Evolutionary conservation across 2,888 invertebrate species (phyloP).

Genomic region (Teinopalpus imperialis): DNA sequence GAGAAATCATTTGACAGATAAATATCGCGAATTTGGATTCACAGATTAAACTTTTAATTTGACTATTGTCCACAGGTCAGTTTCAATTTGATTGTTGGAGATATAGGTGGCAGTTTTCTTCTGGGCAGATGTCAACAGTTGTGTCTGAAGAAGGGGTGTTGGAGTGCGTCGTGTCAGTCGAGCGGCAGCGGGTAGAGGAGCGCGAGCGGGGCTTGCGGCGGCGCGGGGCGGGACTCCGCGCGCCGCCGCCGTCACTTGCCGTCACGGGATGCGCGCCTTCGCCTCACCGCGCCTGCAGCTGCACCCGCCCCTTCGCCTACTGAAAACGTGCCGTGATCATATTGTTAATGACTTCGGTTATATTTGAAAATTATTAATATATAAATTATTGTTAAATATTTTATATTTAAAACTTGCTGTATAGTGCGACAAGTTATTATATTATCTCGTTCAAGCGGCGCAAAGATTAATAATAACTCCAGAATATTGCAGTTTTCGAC

Average conservation of each 20-base stretch:
- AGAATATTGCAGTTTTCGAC: too few species aligned
- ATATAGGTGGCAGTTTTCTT: slow-evolving; percentile 6
- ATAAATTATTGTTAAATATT: too few species aligned
- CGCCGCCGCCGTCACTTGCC: slow-evolving; percentile 87
- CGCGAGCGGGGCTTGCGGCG: slow-evolving; percentile 34
- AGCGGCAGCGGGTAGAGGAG: slow-evolving; percentile 37
- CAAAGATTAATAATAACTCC: too few species aligned
- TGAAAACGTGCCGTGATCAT: too few species aligned
- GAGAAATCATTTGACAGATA: slow-evolving; percentile 11
- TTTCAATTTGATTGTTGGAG: slow-evolving; percentile 5
- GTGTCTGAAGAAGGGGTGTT: slow-evolving; percentile 10
- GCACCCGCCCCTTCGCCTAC: slow-evolving; percentile 55
- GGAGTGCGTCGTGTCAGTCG: slow-evolving; percentile 33
- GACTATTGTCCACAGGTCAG: too few species aligned
- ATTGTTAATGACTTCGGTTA: too few species aligned
- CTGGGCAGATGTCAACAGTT: slow-evolving; percentile 18
- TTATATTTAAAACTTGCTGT: too few species aligned
- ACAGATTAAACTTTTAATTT: too few species aligned
- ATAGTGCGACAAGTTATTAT: too few species aligned
- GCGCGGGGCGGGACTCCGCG: slow-evolving; percentile 68
- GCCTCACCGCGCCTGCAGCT: slow-evolving; percentile 60
- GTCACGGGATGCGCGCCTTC: slow-evolving; percentile 86
- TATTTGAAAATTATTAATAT: too few species aligned
- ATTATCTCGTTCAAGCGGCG: too few species aligned
- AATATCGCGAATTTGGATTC: slow-evolving; percentile 2